Evolutionary conservation across 1,140 invertebrate species (phyloP), one percentile per base, ranked within the genome.

Genomic region (Drosophila repletoides): DNA sequence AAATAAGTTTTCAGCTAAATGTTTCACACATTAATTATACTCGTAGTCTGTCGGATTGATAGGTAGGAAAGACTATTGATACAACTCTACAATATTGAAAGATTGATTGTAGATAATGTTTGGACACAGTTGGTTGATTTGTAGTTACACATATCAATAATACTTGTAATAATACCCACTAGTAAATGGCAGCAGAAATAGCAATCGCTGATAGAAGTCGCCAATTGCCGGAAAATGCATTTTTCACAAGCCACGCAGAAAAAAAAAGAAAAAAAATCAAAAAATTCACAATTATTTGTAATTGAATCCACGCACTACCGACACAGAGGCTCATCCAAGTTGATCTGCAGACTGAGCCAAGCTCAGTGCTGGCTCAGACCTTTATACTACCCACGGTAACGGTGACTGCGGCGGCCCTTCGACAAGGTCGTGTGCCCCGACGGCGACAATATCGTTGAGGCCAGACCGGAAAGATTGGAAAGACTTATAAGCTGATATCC

Each of bases 171-270:
- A 34, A 61, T 79, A 86, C 76, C 77, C 64, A 86, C 80, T 75
- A 28, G 75, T 40, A 26, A 86, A 86, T 33, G 80, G 80, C 72
- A 86, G 21, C 33, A 86, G 63, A 63, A 86, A 56, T 43, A 86
- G 41, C 38, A 86, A 63, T 17, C 81, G 75, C 60, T 86, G 81
- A 45, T 86, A 86, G 60, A 86, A 80, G 36, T 86, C 63, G 22
- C 63, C 76, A 49, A 86, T 55, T 38, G 67, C 59, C 52, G 75
- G 80, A 76, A 86, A 86, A 64, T 86, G 72, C 80, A 86, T 86
- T 86, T 49, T 77, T 58, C 59, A 58, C 53, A 45, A 38, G 52
- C 24, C 45, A 52, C 21, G 29, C 9, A 26, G 26, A 48, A 38
- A n/a, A n/a, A n/a, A n/a, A n/a, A n/a, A n/a, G n/a, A n/a, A n/a